Base-by-base conservation (phyloP, 2,113 vertebrate species). In the Hypomesus transpacificus region DNA sequence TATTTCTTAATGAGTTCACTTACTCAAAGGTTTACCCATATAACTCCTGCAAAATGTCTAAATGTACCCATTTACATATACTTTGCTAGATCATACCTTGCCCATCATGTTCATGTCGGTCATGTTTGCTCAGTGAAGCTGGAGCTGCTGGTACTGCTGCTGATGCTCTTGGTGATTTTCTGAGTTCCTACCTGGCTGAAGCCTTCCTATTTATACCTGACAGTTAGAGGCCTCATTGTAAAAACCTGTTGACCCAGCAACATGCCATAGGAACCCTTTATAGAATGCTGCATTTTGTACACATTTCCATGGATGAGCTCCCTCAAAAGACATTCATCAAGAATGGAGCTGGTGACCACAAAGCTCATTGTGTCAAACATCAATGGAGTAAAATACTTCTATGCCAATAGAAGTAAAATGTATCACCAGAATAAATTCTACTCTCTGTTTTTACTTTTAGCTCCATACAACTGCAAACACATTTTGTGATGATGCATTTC, bases 161-260 rank as follows among this genome's bases (percentile, higher is more conserved):
- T 56, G 54, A n/a, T 17, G 54, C n/a, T 56, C 16, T 56, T n/a
- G 18, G 54, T 56, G 54, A 20, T 17, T 17, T 18, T 18, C 54
- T 56, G 54, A 56, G 16, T 56, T 56, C 4, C 54, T 20, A 18
- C 54, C 54, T 17, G 54, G 7, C 54, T 17, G 54, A 56, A 20
- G 54, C 54, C 54, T 56, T 56, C 54, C 54, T 56, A 17, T 56
- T 56, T 56, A 56, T 56, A 56, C 54, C 17, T 56, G 54, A 56
- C n/a, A 56, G 54, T 18, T 18, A 18, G n/a, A 17, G 54, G 54
- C 16, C 54, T 18, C 54, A 56, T 56, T 56, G 54, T 56, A 18
- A 2, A 56, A 56, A 56, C 54, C 54, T 1, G 17, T 20, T 56
- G 54, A 56, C 54, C 16, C 54, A 56, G 54, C 54, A 56, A 56